Evolutionary conservation across 2,888 invertebrate species (phyloP).

Genomic region (Anticlea derivata): DNA sequence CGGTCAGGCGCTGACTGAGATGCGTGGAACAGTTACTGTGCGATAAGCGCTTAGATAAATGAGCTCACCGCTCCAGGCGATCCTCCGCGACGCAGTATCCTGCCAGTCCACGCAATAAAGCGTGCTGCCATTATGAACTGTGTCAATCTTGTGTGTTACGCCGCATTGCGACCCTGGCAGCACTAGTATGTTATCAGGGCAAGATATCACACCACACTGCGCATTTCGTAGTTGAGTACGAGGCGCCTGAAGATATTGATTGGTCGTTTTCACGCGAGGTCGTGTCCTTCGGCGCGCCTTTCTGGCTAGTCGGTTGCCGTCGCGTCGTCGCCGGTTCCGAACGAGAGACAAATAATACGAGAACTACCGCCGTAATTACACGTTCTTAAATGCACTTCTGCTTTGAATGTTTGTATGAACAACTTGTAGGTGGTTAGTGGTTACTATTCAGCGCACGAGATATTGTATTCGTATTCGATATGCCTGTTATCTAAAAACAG

Average conservation of each 20-base stretch:
- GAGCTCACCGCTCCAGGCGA: slow-evolving; percentile 80
- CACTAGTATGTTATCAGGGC: slow-evolving; percentile 65
- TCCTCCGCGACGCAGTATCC: slow-evolving; percentile 76
- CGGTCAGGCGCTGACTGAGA: slow-evolving; percentile 78
- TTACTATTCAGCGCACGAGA: not conserved
- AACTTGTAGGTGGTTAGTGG: too few relatives aligned
- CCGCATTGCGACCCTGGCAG: slow-evolving; percentile 44
- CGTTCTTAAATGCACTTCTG: too few relatives aligned
- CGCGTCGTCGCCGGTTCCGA: slow-evolving; percentile 6
- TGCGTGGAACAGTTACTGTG: slow-evolving; percentile 60
- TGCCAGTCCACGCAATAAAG: slow-evolving; percentile 71
- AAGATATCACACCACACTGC: slow-evolving; percentile 71
- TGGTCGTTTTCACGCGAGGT: slow-evolving; percentile 75
- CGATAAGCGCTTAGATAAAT: slow-evolving; percentile 78
- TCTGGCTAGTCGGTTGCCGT: slow-evolving; percentile 44
- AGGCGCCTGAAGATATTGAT: slow-evolving; percentile 72
- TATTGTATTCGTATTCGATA: not conserved
- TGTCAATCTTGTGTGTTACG: slow-evolving; percentile 22
- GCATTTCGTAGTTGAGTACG: slow-evolving; percentile 55
- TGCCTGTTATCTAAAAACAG: too few relatives aligned
- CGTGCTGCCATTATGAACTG: slow-evolving; percentile 60
- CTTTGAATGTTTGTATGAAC: too few relatives aligned
- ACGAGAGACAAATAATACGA: slow-evolving; percentile 20
- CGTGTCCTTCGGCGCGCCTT: slow-evolving; percentile 83
- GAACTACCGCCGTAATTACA: not conserved